Evolutionary conservation across 2,797 vertebrate genomes (phyloP), one percentile per base, ranked within the genome.

Genomic region (Acestrorhynchus altus): DNA sequence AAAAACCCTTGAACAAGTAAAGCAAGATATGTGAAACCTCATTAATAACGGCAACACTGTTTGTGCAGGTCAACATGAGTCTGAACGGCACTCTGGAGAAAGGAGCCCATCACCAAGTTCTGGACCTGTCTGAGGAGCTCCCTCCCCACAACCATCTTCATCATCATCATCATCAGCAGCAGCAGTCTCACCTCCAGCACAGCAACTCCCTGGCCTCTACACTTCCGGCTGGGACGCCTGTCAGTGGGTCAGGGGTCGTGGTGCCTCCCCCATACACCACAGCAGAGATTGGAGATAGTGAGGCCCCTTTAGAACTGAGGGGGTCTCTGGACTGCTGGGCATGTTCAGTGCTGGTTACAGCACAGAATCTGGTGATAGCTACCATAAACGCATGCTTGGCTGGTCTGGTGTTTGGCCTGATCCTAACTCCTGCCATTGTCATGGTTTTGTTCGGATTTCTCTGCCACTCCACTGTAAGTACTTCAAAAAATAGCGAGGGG

Each of bases 381-480:
- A 70, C 88, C 0, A 92, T 96, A 87, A 97, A 97, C 46, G 89
- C 93, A 44, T 95, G 95, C 85, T 95, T 96, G 82, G 96, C 95
- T 0, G 95, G 93, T 0, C 83, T 96, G 15, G 95, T 97, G 72
- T 94, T 97, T 0, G 95, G 95, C 6, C 89, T 87, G 70, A 88
- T 96, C 79, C 89, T 96, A 73, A 90, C 92, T 0, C 96, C 96
- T 0, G 94, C 95, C 44, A 93, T 90, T 1, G 89, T 89, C 85
- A 96, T 97, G 94, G 90, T 97, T 68, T 86, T 89, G 65, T 96
- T 96, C 1, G 96, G 96, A 35, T 96, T 96, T 83, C 92, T 96
- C 80, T 97, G 96, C 85, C 96, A 97, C 79, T 96, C 96, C 18
- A 94, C 95, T 84, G 96, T 97, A 88, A 91, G 93, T 77, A 10